Conservation (phyloP, 2,113 vertebrate species). For the Siniperca knerii region DNA sequence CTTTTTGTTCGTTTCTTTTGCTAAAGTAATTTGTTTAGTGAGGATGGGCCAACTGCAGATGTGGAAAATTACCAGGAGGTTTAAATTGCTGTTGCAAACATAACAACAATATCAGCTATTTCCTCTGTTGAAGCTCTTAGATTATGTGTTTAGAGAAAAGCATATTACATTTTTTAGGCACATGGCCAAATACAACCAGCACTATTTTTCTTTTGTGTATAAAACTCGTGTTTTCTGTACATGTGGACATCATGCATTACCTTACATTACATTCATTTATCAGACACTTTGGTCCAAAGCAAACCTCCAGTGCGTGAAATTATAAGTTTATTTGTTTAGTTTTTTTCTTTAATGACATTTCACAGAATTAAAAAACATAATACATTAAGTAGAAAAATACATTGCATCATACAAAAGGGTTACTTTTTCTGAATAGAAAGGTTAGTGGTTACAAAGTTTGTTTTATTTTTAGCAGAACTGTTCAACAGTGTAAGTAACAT, state of each 20-base stretch:
- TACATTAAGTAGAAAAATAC: slow-evolving; percentile 39
- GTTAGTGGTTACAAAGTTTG: slow-evolving; percentile 49
- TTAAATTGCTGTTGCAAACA: neutral
- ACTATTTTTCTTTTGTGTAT: neutral
- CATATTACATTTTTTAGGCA: neutral
- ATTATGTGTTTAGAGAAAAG: neutral
- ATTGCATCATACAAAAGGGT: slow-evolving; percentile 41
- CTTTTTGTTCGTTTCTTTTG: neutral
- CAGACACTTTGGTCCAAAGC: neutral
- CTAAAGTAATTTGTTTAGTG: neutral
- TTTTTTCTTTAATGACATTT: slow-evolving; percentile 45
- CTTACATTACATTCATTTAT: neutral
- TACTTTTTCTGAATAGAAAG: slow-evolving; percentile 22
- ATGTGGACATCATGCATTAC: neutral
- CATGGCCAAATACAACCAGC: neutral
- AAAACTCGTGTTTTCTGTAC: neutral
- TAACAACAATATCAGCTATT: neutral
- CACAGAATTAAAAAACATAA: slow-evolving; percentile 40
- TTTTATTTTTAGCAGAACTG: slow-evolving; percentile 33
- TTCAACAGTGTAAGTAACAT: slow-evolving; percentile 37
- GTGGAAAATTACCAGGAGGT: neutral
- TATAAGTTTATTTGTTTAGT: slow-evolving; percentile 28
- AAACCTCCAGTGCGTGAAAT: neutral
- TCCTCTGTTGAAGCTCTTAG: neutral
- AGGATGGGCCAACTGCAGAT: neutral